A percentile compares a stretch with the other conserved stretches of the same genome.
Evolutionary conservation across 1,140 invertebrate species (phyloP).

Genomic region (Diorhabda carinulata): DNA sequence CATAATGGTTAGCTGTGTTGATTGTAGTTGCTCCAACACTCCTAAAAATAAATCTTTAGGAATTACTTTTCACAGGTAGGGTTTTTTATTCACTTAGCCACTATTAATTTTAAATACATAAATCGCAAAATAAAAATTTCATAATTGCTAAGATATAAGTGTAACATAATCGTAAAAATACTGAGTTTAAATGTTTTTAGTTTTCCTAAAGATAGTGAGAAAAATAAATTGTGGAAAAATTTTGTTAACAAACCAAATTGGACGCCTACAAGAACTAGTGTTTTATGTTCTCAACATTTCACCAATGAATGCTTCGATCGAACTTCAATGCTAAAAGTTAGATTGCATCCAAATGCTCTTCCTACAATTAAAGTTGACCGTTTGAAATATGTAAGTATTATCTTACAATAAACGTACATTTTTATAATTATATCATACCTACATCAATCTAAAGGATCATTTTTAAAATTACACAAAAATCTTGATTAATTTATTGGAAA

Average conservation of each 20-base stretch:
- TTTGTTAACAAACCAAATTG: not conserved
- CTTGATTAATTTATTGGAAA: too few species aligned
- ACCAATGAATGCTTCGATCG: not conserved
- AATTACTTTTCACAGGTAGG: conserved; percentile 10
- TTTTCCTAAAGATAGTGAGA: conserved; percentile 11
- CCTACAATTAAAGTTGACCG: not conserved
- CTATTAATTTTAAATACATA: not conserved
- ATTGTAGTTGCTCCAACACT: not conserved
- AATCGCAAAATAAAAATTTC: not conserved
- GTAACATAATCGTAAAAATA: not conserved
- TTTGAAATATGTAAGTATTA: conserved; percentile 11
- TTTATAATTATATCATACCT: not conserved
- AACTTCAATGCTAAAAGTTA: not conserved
- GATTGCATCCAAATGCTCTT: not conserved
- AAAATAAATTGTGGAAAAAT: not conserved
- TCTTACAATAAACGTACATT: not conserved
- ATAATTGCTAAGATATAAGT: not conserved
- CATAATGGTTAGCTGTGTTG: conserved; percentile 9
- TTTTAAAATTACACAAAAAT: too few species aligned
- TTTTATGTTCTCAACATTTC: conserved; percentile 4
- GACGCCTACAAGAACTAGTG: conserved; percentile 2
- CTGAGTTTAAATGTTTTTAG: not conserved
- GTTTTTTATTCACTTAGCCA: not conserved
- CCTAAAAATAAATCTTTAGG: not conserved
- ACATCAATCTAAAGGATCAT: too few species aligned